Conservation (phyloP, 2,888 invertebrate genomes). For the Hypselothyrea guttata region DNA sequence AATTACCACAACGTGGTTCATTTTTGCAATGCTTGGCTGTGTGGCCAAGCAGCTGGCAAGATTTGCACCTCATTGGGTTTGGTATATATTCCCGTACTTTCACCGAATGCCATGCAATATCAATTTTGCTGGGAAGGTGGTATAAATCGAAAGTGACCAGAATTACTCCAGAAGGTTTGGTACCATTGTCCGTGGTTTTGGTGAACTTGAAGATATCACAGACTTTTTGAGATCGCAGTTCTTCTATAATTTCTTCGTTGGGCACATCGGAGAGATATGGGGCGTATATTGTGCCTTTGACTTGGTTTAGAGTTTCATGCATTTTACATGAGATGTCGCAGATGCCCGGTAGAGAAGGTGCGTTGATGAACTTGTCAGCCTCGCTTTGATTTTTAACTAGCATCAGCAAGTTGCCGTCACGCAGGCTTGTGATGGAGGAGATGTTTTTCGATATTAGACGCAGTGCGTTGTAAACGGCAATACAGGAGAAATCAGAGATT, state of each 20-base stretch:
- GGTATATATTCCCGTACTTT: conserved; percentile 22
- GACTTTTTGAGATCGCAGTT: conserved; percentile 5
- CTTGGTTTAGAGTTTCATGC: conserved; percentile 9
- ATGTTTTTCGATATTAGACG: conserved; percentile 14
- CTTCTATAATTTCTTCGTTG: conserved; percentile 11
- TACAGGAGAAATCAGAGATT: conserved; percentile 17
- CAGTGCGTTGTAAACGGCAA: conserved; percentile 13
- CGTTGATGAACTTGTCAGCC: conserved; percentile 17
- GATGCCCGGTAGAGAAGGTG: conserved; percentile 3
- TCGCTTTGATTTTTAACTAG: conserved; percentile 15
- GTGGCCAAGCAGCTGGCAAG: conserved; percentile 22
- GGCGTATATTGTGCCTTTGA: conserved; percentile 12
- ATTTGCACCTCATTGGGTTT: conserved; percentile 18
- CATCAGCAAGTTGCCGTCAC: conserved; percentile 22
- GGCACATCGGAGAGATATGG: conserved; percentile 11
- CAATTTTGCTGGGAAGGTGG: conserved; percentile 15
- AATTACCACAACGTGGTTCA: conserved; percentile 1
- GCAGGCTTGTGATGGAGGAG: conserved; percentile 1
- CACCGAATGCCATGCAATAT: conserved; percentile 20
- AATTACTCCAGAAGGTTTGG: conserved; percentile 17
- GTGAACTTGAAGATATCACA: conserved; percentile 14
- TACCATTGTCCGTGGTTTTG: background rate
- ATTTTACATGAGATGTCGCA: conserved; percentile 7
- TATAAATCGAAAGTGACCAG: conserved; percentile 22
- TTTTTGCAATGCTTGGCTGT: conserved; percentile 19